Percentiles rank a stretch among this genome's conserved stretches.
Evolutionary conservation across 2,888 invertebrate species (phyloP).

Genomic region (Drosophila formosana): DNA sequence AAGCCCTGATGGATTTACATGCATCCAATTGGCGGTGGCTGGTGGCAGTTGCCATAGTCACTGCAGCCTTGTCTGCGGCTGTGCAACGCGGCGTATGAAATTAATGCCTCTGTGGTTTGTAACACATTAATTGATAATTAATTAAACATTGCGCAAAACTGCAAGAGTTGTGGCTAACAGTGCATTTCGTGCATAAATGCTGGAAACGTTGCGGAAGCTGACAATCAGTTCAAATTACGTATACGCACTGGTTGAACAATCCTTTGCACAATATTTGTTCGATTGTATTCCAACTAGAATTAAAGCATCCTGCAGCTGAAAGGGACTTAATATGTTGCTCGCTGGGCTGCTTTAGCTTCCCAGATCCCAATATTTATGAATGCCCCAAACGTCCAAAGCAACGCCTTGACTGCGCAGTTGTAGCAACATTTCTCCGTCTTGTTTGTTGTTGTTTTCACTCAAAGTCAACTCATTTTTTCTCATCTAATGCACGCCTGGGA

Average conservation of each 20-base stretch:
- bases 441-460: slow-evolving; percentile 56
- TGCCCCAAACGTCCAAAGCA: slow-evolving; percentile 62
- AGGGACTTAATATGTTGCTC: slow-evolving; percentile 17
- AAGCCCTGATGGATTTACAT: slow-evolving; percentile 51
- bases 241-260: slow-evolving; percentile 35
- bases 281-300: neutral
- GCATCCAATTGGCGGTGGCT: slow-evolving; percentile 31
- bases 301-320: neutral
- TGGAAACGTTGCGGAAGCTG: slow-evolving; percentile 25
- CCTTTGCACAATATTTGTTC: neutral
- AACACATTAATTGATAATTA: slow-evolving; percentile 79
- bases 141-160: slow-evolving; percentile 76
- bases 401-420: slow-evolving; percentile 17
- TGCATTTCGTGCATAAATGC: slow-evolving; percentile 33
- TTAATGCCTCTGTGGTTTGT: slow-evolving; percentile 76
- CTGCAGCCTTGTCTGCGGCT: slow-evolving; percentile 49
- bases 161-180: slow-evolving; percentile 55
- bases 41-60: slow-evolving; percentile 14
- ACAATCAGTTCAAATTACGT: slow-evolving; percentile 40
- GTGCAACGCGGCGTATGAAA: slow-evolving; percentile 77
- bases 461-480: slow-evolving; percentile 81
- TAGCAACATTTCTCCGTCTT: slow-evolving; percentile 28
- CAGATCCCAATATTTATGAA: slow-evolving; percentile 48
- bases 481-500: slow-evolving; percentile 79
- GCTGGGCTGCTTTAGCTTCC: neutral